These are phyloP conservation scores for Manis javanica DNA, from an alignment of 2,797 vertebrate species.

Conservation along the genomic window DNA sequence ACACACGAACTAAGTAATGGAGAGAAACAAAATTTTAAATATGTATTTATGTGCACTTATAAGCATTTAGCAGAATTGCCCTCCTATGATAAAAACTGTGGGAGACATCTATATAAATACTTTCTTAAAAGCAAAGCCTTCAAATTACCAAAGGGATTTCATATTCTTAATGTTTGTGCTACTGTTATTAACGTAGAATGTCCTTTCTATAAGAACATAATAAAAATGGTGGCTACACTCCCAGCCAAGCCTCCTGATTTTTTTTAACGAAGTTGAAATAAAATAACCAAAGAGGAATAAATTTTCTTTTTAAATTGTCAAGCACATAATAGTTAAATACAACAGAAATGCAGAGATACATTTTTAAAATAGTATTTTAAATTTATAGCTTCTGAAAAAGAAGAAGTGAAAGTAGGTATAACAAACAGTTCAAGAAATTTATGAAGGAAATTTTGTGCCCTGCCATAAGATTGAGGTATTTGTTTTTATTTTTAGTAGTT, in stretches of 20 bases:
- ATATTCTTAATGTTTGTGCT: background rate
- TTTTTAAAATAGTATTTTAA: conserved; percentile 2
- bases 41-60: background rate
- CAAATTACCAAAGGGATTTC: background rate
- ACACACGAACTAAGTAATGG: background rate
- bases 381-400: background rate
- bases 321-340: background rate
- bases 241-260: background rate
- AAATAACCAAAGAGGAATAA: background rate
- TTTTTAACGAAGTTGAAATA: conserved; percentile 38
- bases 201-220: conserved; percentile 29
- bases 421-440: background rate
- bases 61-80: background rate
- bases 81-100: background rate
- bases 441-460: background rate
- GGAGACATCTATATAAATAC: background rate
- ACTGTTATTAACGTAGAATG: background rate
- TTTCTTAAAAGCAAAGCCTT: background rate
- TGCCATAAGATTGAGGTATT: background rate
- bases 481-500: background rate
- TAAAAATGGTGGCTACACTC: background rate
- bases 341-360: background rate
- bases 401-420: background rate
- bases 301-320: background rate
- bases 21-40: background rate